Conservation (phyloP, 1,140 invertebrate genomes). For the Brachionus asplanchnoidis region DNA sequence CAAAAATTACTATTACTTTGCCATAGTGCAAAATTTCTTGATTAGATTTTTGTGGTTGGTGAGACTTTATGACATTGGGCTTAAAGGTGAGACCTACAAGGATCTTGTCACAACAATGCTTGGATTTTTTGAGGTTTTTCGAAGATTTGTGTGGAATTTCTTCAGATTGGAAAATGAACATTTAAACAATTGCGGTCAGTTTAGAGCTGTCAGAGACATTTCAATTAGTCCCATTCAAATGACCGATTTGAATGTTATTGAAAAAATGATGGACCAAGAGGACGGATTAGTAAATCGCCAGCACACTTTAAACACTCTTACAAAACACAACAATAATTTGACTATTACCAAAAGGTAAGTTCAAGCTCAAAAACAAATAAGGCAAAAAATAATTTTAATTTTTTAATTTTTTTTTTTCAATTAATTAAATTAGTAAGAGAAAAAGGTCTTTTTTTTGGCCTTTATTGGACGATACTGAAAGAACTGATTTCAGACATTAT, state of each 20-base stretch:
- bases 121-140: conserved; percentile 87
- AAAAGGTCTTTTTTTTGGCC: conserved; percentile 33
- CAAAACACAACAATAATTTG: conserved; percentile 17
- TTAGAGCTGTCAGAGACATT: conserved; percentile 94
- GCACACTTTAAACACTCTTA: background rate
- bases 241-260: conserved; percentile 31
- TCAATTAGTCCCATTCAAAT: conserved; percentile 74
- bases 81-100: conserved; percentile 70
- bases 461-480: background rate
- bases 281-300: conserved; percentile 16
- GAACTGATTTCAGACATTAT: background rate
- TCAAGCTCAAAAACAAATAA: background rate
- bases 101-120: conserved; percentile 84
- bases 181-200: conserved; percentile 98
- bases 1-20: conserved; percentile 85
- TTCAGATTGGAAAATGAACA: conserved; percentile 99
- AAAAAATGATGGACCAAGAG: conserved; percentile 40
- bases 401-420: background rate
- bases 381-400: background rate
- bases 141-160: conserved; percentile 98
- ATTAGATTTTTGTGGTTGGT: conserved; percentile 79
- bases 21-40: conserved; percentile 89
- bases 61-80: conserved; percentile 69
- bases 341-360: conserved; percentile 26
- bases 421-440: background rate